Percentiles rank a stretch among this genome's conserved stretches.
phyloP scores from a whole-genome alignment of 2,888 invertebrate species.

The Agrochola lota region DNA sequence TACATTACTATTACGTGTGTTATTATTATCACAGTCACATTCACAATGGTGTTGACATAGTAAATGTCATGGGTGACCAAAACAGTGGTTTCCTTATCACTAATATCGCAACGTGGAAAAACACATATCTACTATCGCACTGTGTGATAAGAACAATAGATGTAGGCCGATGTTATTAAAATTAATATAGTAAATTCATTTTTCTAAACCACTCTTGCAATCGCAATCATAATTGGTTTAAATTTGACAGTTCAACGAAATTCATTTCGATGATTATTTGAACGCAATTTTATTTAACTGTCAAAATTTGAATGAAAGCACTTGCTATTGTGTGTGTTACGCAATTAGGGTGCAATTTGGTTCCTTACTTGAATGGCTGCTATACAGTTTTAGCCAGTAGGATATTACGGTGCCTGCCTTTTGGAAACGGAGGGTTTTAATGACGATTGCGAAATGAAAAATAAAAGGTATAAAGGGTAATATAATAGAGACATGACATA shows the following conservation, averaged over 20 bases:
- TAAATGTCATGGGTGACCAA: slow-evolving; percentile 3
- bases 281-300: background rate
- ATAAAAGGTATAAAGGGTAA: too few species aligned
- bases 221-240: background rate
- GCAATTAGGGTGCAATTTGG: background rate
- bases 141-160: slow-evolving; percentile 20
- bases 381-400: background rate
- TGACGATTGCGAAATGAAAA: background rate
- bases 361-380: background rate
- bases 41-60: slow-evolving; percentile 13
- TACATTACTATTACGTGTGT: background rate
- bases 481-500: background rate
- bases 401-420: too few species aligned
- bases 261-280: background rate
- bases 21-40: background rate
- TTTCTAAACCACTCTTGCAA: background rate
- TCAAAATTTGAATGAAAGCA: too few species aligned
- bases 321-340: background rate
- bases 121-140: background rate
- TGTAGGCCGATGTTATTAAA: background rate
- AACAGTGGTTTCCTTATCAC: background rate
- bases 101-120: slow-evolving; percentile 16
- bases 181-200: background rate
- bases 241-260: background rate
- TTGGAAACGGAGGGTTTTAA: background rate